Evolutionary conservation across 2,888 invertebrate genomes (phyloP).

Genomic region (Punctoribates punctum): DNA sequence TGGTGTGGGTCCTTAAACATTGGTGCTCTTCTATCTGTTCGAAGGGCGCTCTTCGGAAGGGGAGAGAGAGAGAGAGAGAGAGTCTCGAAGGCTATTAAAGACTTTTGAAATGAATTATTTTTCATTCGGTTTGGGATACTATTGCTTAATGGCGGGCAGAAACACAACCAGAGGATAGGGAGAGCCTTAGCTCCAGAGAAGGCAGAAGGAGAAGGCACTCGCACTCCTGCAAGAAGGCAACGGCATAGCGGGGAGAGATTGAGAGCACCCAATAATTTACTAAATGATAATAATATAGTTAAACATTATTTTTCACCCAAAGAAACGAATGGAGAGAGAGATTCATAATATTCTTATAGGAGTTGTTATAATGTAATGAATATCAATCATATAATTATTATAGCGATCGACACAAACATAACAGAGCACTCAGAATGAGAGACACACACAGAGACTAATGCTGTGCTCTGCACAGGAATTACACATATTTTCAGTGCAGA

Average conservation of each 20-base stretch:
- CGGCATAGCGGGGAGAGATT: not conserved
- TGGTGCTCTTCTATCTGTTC: slow-evolving; percentile 5
- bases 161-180: not conserved
- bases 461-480: not conserved
- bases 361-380: not conserved
- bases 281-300: slow-evolving; percentile 24
- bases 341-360: not conserved
- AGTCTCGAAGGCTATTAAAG: not conserved
- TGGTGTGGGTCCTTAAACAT: slow-evolving; percentile 8
- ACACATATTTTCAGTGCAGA: not conserved
- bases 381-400: slow-evolving; percentile 22
- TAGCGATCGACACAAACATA: slow-evolving; percentile 6
- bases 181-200: not conserved
- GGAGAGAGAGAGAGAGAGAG: not conserved
- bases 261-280: slow-evolving; percentile 31
- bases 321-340: not conserved
- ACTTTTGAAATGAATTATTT: too few species aligned
- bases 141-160: too few species aligned
- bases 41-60: not conserved
- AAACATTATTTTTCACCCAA: slow-evolving; percentile 29
- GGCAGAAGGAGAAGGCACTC: too few species aligned
- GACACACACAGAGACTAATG: not conserved
- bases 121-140: too few species aligned
- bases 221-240: too few species aligned
- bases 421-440: not conserved